phyloP scores from a whole-genome alignment of 37 sponge, comb jelly and placozoan species.

The Halichondria panicea region DNA sequence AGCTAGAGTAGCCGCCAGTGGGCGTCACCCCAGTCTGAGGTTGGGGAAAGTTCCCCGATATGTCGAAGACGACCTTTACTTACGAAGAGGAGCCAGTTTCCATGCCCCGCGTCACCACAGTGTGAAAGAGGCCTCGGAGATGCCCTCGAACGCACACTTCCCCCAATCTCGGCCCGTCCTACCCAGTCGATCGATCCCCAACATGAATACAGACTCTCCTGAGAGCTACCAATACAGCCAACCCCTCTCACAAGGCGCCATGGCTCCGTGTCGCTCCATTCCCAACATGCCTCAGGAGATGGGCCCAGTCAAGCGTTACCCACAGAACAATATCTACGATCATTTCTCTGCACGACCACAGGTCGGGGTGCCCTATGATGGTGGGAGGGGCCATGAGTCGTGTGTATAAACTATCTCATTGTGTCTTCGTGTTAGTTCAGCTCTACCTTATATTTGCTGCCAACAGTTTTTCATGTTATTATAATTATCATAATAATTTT shows the following conservation, averaged over 20 bases:
- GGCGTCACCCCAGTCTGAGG: conserved; percentile 32
- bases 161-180: not conserved
- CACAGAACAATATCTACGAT: no score
- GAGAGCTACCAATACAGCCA: not conserved
- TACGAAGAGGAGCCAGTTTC: conserved; percentile 10
- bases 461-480: no score
- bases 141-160: not conserved
- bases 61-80: not conserved
- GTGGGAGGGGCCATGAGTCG: no score
- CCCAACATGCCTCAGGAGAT: not conserved
- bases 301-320: not conserved
- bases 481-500: no score
- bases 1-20: not conserved
- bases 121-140: not conserved
- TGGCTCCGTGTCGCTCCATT: conserved; percentile 8
- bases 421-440: no score
- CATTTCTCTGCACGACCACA: no score
- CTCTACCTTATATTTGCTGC: no score
- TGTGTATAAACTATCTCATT: no score
- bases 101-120: conserved; percentile 11
- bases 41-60: not conserved
- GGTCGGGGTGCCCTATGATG: no score
- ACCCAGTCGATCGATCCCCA: not conserved
- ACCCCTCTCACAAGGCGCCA: not conserved
- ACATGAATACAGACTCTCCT: not conserved